These are phyloP conservation scores for Dendrolimus kikuchii DNA, from an alignment of 1,140 invertebrate genomes.

Conservation along the genomic window DNA sequence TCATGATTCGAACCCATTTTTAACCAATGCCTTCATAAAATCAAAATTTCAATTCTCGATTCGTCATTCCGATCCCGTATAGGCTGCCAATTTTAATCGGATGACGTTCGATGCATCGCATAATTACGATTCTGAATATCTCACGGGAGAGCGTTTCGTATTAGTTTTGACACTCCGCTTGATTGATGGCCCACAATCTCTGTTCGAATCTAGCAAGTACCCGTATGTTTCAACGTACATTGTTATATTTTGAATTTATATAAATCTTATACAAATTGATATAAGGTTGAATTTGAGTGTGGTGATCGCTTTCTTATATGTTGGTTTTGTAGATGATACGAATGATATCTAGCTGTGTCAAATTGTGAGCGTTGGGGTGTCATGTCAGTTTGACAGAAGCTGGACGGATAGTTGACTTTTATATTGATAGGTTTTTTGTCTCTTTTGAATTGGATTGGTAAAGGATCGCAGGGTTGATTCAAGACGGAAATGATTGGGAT, in stretches of 20 bases:
- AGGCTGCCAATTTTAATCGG: constrained; percentile 68
- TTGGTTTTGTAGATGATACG: constrained; percentile 23
- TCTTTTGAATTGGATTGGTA: constrained; percentile 3
- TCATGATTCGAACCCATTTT: too few relatives aligned
- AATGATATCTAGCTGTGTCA: constrained; percentile 37
- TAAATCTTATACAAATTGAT: constrained; percentile 10
- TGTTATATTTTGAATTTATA: constrained; percentile 5
- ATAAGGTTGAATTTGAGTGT: constrained; percentile 21
- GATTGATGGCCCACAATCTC: constrained; percentile 67
- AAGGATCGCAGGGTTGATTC: neutral
- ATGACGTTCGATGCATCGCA: constrained; percentile 59
- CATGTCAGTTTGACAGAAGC: constrained; percentile 34
- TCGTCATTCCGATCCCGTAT: constrained; percentile 33
- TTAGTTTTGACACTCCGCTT: constrained; percentile 70
- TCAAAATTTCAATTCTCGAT: neutral
- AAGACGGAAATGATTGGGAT: neutral
- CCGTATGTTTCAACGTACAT: constrained; percentile 35
- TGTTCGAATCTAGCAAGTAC: constrained; percentile 51
- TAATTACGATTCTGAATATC: constrained; percentile 62
- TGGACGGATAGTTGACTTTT: constrained; percentile 31
- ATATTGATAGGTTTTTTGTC: constrained; percentile 27
- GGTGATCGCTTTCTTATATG: constrained; percentile 7
- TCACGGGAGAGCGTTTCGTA: constrained; percentile 61
- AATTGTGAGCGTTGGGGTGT: constrained; percentile 34
- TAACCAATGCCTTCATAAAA: too few relatives aligned